phyloP scores from a whole-genome alignment of 2,113 vertebrate genomes.

The Craseonycteris thonglongyai region DNA sequence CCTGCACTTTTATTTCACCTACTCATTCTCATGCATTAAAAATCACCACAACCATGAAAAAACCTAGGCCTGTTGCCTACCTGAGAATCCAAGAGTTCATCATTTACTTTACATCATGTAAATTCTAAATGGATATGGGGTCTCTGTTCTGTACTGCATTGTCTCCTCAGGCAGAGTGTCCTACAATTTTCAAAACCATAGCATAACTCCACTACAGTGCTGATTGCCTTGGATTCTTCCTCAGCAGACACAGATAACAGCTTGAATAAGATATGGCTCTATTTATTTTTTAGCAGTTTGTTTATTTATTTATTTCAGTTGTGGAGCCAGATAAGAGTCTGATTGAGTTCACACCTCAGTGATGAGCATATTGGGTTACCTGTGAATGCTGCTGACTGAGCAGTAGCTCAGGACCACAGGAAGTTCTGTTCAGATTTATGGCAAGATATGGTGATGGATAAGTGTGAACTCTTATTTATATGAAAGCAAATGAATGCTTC shows the following conservation, averaged over 20 bases:
- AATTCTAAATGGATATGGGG: not conserved
- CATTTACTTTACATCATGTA: not conserved
- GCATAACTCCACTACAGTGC: not conserved
- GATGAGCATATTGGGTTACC: not conserved
- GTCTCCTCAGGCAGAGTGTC: not conserved
- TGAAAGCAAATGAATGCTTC: conserved; percentile 22
- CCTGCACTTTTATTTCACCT: not conserved
- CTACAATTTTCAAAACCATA: not conserved
- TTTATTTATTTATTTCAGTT: conserved; percentile 41
- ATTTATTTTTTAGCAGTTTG: conserved; percentile 28
- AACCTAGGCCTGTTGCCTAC: not conserved
- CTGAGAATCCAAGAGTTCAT: not conserved
- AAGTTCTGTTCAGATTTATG: conserved; percentile 26
- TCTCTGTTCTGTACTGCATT: not conserved
- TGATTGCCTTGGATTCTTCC: not conserved
- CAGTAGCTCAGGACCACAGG: not conserved
- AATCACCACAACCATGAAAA: not conserved
- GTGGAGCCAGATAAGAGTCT: conserved; percentile 5
- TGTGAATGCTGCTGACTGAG: not conserved
- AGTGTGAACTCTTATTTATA: not conserved
- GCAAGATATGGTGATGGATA: not conserved
- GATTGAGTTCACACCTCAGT: conserved; percentile 29
- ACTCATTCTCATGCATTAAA: not conserved
- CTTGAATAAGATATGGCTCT: not conserved
- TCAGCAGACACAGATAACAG: conserved; percentile 1